Base-by-base conservation (phyloP, 2,888 invertebrate genomes). In the Diachrysia chrysitis region DNA sequence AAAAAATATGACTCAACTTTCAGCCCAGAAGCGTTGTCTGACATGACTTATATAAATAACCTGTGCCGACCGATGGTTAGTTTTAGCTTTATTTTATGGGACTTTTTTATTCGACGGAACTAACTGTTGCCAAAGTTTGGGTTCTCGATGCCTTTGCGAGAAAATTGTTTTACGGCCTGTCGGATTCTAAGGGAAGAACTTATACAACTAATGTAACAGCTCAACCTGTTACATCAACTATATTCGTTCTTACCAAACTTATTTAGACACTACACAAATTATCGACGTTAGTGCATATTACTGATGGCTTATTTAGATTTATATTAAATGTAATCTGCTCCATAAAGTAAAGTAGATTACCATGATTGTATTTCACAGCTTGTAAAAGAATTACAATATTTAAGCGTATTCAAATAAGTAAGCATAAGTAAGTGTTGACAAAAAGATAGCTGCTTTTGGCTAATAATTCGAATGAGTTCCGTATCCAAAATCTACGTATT, bases 1-100 rank as follows among this genome's bases (percentile, higher is more conserved):
- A 92, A 93, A 94, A 94, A 94, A 92, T 94, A 93, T 93, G 90
- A 89, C 87, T 89, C 85, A 93, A 93, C 90, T 93, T 94, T 90
- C 85, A 88, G 90, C 85, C 89, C 88, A 87, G 89, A 85, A 89
- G 89, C 89, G 89, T 89, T 91, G 90, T 90, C 88, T 89, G 91
- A 91, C 92, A 91, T 87, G 91, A 91, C 89, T 91, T 92, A 90
- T 92, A 93, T 91, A 93, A 92, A 92, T 92, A 92, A 90, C 89
- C 88, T 73, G 85, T 80, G 83, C 84, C 85, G 83, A 79, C 85
- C 83, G 79, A 81, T 84, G 83, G 85, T 89, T 88, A 88, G 88
- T 88, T 89, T 83, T 81, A 82, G 85, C 85, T 87, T 87, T 85
- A 85, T 85, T 87, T 85, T 85, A 84, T 81, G 84, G 76, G 79